phyloP scores from a whole-genome alignment of 2,113 vertebrate species.

The Bos taurus region ARS-UCD2.0 NC_037333.1:111389001-111389500 shows the following conservation, averaged over 20 bases:
- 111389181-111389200: background rate
- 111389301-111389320: background rate
- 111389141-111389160: background rate
- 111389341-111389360: background rate
- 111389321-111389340: background rate
- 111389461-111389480: fast-evolving
- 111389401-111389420: background rate
- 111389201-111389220: background rate
- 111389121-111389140: fast-evolving
- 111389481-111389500: background rate
- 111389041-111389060: background rate
- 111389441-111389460: background rate
- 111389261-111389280: background rate
- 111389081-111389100: background rate
- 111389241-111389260: background rate
- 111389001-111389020: background rate
- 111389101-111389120: background rate
- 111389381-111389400: fast-evolving
- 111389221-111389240: background rate
- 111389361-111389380: background rate
- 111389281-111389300: background rate
- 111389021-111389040: background rate
- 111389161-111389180: background rate
- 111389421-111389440: background rate
- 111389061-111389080: background rate